Conservation (phyloP, 2,797 vertebrate species). For the Trichosurus vulpecula region DNA sequence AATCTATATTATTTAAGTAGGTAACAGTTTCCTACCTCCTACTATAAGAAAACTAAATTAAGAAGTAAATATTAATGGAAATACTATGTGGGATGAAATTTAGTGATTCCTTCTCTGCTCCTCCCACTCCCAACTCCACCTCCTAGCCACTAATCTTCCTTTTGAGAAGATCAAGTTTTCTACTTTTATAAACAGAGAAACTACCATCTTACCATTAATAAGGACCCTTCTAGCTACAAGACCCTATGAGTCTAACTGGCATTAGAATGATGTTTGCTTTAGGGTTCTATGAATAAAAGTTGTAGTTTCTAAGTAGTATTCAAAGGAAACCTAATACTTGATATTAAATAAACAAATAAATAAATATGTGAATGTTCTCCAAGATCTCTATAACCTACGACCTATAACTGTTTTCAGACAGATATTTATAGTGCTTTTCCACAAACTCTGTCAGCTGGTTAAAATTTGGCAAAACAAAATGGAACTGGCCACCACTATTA, state of each 20-base stretch:
- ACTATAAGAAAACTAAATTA: not conserved
- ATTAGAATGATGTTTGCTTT: not conserved
- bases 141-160: conserved; percentile 6
- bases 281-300: not conserved
- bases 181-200: not conserved
- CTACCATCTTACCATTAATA: not conserved
- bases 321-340: not conserved
- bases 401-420: not conserved
- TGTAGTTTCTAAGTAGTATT: not conserved
- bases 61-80: not conserved
- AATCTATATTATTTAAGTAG: conserved; percentile 6
- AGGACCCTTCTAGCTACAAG: not conserved
- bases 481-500: not conserved
- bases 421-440: not conserved
- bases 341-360: not conserved
- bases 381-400: not conserved
- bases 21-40: not conserved
- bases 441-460: not conserved
- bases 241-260: not conserved
- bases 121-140: fast-evolving
- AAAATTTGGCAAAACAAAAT: not conserved
- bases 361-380: not conserved
- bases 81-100: not conserved
- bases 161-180: conserved; percentile 4
- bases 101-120: not conserved